Evolutionary conservation across 2,888 invertebrate species (phyloP), one percentile per base, ranked within the genome.

Genomic region (Ptychoptera contaminata): DNA sequence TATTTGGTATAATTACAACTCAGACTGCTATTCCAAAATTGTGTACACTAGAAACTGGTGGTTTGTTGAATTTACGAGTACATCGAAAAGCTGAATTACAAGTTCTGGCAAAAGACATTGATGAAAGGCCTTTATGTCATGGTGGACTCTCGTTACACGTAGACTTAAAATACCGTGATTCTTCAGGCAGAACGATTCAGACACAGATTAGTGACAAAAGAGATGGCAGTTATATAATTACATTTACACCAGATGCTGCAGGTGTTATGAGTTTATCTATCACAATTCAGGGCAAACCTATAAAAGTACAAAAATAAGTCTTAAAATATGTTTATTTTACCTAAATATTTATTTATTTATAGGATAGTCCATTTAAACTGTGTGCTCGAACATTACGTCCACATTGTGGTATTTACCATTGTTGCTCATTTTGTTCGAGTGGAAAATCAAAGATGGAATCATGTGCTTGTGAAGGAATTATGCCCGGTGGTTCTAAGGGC

Each of bases 341-440:
- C 9, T 11, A 7, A 23, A 23, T 23, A 5, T 5, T 32, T n/a
- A 35, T 43, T 23, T 42, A 49, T 47, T 57, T 58, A 35, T 60
- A 80, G 79, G 79, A 77, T 42, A 80, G 78, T 57, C 82, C 82
- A 7, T 79, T 76, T 58, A 67, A 71, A 2, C 72, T 81, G 43
- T 67, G 70, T 23, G 79, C 77, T 1, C 71, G 78, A n/a, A 72
- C 73, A 5, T 64, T 74, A 35, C 68, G 73, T 41, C 71, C 74
- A 1, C 85, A 85, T 60, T 68, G 67, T 40, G 86, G 85, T 0
- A 73, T 76, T 52, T 85, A 72, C 67, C 85, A 85, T 61, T 86
- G 85, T 57, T 86, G 85, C 58, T 73, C 80, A 23, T 85, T 84
- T 63, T 86, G 85, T 57, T 85, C 86, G 1, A 81, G 82, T 49